Percentiles rank a stretch among this genome's conserved stretches.
Evolutionary conservation across 2,797 vertebrate genomes (phyloP).

Genomic region (Clarias platycephalus): DNA sequence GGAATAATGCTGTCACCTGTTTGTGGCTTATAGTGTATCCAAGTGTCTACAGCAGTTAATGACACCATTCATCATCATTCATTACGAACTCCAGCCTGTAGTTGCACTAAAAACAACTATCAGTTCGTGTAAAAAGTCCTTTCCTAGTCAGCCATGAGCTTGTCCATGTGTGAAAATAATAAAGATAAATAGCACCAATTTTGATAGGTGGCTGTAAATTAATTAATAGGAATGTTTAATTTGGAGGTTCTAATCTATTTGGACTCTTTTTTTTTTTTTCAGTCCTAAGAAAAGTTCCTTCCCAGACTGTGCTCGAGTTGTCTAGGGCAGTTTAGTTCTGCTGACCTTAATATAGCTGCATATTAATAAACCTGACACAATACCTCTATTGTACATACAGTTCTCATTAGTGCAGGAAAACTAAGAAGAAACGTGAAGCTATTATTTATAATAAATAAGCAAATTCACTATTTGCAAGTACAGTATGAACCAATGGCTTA

Average conservation of each 20-base stretch:
- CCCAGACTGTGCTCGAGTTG: constrained; percentile 12
- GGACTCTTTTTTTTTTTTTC: constrained; percentile 22
- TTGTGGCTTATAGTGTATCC: neutral
- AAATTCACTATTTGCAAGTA: constrained; percentile 5
- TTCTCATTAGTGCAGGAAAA: constrained; percentile 2
- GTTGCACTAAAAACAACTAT: constrained; percentile 54
- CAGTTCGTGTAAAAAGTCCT: constrained; percentile 19
- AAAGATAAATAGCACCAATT: constrained; percentile 47
- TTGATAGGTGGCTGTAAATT: constrained; percentile 41
- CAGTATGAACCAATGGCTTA: no score
- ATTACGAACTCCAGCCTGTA: constrained; percentile 22
- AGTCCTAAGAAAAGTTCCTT: constrained; percentile 15
- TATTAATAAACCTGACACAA: constrained; percentile 26
- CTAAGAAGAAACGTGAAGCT: neutral
- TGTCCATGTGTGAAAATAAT: neutral
- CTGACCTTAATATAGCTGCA: constrained; percentile 35
- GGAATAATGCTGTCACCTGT: neutral
- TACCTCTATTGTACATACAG: neutral
- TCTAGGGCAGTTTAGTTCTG: constrained; percentile 5
- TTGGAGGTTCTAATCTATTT: constrained; percentile 14
- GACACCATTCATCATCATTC: constrained; percentile 11
- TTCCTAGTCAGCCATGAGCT: constrained; percentile 2
- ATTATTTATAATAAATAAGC: constrained; percentile 6
- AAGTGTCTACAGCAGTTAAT: constrained; percentile 12
- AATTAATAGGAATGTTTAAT: constrained; percentile 53